Conservation (phyloP, 1,140 invertebrate species). For the Mesaphorura yosii region DNA sequence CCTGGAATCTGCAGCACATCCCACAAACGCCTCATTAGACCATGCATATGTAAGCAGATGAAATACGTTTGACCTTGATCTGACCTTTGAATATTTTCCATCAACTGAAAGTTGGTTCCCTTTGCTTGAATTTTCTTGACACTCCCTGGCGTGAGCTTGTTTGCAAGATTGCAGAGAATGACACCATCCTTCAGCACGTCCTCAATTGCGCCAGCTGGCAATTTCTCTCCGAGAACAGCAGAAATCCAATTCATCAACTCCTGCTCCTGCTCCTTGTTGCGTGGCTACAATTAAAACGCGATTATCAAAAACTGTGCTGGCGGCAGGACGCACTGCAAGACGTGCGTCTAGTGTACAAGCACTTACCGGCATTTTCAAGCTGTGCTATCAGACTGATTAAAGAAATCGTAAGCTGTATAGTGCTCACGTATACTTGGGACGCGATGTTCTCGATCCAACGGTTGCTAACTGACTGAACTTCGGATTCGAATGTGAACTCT, state of each 20-base stretch:
- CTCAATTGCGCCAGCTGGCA: slow-evolving; percentile 72
- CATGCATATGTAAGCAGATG: background rate
- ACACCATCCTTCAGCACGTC: slow-evolving; percentile 86
- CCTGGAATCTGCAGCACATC: slow-evolving; percentile 67
- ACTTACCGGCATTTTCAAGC: too few relatives aligned
- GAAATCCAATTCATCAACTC: slow-evolving; percentile 86
- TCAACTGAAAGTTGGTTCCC: slow-evolving; percentile 93
- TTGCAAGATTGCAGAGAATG: slow-evolving; percentile 84
- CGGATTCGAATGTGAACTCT: too few relatives aligned
- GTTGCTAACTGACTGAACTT: too few relatives aligned
- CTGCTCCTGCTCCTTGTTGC: slow-evolving; percentile 81
- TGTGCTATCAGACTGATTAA: too few relatives aligned
- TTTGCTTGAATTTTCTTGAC: slow-evolving; percentile 92
- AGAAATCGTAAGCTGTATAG: too few relatives aligned
- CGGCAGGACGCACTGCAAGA: too few relatives aligned
- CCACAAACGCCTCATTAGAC: background rate
- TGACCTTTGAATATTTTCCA: slow-evolving; percentile 92
- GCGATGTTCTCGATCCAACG: too few relatives aligned
- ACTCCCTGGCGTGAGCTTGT: slow-evolving; percentile 85
- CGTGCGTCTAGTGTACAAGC: too few relatives aligned
- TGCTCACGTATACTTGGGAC: too few relatives aligned
- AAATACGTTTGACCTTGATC: background rate
- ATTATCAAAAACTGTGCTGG: background rate
- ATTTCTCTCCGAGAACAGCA: slow-evolving; percentile 66
- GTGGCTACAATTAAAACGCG: slow-evolving; percentile 36